Evolutionary conservation across 2,888 invertebrate genomes (phyloP), one percentile per base, ranked within the genome.

Genomic region (Furcula furcula): DNA sequence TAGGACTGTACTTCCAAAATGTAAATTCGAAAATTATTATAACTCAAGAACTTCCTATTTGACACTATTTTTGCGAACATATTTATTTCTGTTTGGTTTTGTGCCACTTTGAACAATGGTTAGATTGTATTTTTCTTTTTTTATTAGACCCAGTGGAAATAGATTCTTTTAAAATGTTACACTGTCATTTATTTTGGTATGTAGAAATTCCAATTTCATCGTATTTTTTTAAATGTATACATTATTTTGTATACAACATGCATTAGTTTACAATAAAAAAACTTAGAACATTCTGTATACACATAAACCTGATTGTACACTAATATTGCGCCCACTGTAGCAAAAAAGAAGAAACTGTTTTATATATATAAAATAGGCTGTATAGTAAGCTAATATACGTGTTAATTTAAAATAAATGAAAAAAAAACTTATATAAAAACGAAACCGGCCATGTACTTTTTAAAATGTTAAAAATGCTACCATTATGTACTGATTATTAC

Each of bases 381-480:
- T 85, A 85, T 76, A 78, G 65, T 56, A 56, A 58, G 59, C 56
- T 56, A 56, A 55, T 57, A 54, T 69, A 63, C 54, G 48, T 57
- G 52, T 60, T 60, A 63, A 61, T 55, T 55, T 55, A 46, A 59
- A 58, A 51, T 57, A 54, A 59, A 65, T 61, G 49, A 66, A 65
- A 58, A 55, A 57, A 61, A 66, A 64, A 55, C 40, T 59, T 58
- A 63, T 57, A 63, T 59, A 61, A 61, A 63, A 55, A 60, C 56
- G 81, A 85, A 82, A 84, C 86, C 86, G 86, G 85, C 87, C 87
- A 87, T 83, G 62, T 78, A 65, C 54, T 52, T 52, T 62, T 64
- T 61, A 65, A 64, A 67, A 65, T 61, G 47, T 58, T 56, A 49
- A 55, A 46, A 50, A 49, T 16, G 59, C 61, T 68, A 70, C 71